phyloP scores from a whole-genome alignment of 2,797 vertebrate species.

The Myotis findleyi region DNA sequence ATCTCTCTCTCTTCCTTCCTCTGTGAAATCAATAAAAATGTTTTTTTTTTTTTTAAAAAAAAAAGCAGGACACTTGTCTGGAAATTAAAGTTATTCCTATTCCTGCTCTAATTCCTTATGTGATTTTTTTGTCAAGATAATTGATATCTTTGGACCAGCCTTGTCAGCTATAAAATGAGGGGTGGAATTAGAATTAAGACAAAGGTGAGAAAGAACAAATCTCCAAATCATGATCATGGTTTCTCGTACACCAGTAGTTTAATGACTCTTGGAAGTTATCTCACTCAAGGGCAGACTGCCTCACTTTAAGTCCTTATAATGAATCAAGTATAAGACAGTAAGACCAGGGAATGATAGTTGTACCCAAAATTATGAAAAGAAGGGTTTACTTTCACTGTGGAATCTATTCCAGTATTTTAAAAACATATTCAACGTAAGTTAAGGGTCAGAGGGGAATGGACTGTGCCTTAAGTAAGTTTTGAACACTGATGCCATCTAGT shows the following conservation, averaged over 20 bases:
- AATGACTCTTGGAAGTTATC: not conserved
- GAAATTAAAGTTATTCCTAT: not conserved
- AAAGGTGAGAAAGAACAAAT: not conserved
- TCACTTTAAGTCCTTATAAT: not conserved
- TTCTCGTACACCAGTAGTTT: not conserved
- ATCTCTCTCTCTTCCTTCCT: too few species aligned
- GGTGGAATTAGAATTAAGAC: not conserved
- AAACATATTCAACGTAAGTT: slow-evolving; percentile 67
- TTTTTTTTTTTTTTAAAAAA: too few species aligned
- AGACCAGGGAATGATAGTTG: not conserved
- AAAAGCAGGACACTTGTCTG: not conserved
- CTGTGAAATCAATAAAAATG: too few species aligned
- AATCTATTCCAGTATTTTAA: slow-evolving; percentile 43
- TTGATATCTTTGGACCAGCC: not conserved
- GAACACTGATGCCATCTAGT: slow-evolving; percentile 60
- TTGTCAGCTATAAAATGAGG: not conserved
- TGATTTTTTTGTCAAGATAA: slow-evolving; percentile 3
- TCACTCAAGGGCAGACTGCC: not conserved
- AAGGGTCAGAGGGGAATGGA: slow-evolving; percentile 38
- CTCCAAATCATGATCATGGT: not conserved
- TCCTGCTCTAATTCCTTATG: not conserved
- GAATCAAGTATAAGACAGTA: not conserved
- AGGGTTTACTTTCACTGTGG: not conserved
- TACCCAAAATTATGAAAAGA: not conserved
- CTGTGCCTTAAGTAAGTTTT: slow-evolving; percentile 66